Conservation (phyloP, 2,113 vertebrate species). For the Pseudois nayaur region DNA sequence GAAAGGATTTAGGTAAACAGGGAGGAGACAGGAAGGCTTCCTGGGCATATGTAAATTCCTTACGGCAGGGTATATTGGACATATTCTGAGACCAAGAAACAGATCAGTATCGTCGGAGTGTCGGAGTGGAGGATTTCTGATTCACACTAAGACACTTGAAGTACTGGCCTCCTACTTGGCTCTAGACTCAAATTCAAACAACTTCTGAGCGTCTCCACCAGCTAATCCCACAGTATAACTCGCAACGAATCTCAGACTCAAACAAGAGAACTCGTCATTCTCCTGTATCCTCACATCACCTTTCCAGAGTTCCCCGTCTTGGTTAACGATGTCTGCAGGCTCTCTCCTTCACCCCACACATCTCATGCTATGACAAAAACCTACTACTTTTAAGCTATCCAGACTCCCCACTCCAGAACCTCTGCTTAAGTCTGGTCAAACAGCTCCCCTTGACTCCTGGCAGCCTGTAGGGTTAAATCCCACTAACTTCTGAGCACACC, state of each 20-base stretch:
- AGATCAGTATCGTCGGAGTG: neutral
- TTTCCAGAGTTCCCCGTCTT: neutral
- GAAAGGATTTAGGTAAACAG: neutral
- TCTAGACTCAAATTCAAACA: neutral
- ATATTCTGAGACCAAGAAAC: neutral
- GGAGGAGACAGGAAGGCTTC: neutral
- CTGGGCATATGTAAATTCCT: neutral
- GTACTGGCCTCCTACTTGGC: neutral
- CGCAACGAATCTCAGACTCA: neutral
- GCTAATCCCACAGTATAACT: neutral
- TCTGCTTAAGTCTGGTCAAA: neutral
- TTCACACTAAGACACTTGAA: neutral
- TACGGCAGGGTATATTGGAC: neutral
- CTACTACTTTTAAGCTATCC: neutral
- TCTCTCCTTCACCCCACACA: neutral
- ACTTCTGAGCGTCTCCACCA: neutral
- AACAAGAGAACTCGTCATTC: neutral
- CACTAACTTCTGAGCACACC: neutral
- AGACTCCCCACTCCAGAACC: neutral
- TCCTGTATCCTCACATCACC: neutral
- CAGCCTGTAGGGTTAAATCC: neutral
- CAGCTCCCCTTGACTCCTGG: neutral
- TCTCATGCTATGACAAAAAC: neutral
- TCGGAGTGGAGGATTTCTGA: neutral
- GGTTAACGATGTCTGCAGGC: neutral